Evolutionary conservation across 1,140 invertebrate species (phyloP).

Genomic region (Teleopsis dalmanni): DNA sequence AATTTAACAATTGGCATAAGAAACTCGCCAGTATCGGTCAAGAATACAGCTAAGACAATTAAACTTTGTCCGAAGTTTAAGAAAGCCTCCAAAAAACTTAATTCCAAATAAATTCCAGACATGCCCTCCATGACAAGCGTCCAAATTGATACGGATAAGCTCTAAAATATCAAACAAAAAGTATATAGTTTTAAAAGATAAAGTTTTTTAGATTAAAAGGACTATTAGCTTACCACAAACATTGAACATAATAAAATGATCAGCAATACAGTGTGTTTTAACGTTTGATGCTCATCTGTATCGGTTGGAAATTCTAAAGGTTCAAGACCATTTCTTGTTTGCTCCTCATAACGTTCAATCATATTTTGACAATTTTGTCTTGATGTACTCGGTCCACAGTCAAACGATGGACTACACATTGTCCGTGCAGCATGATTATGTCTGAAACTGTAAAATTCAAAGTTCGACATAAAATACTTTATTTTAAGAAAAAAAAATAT

Average conservation of each 20-base stretch:
- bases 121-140: conserved; percentile 76
- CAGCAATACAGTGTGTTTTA: conserved; percentile 76
- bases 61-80: conserved; percentile 83
- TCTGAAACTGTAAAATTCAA: conserved; percentile 15
- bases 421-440: no score
- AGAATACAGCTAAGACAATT: conserved; percentile 79
- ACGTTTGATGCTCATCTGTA: conserved; percentile 59
- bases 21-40: conserved; percentile 67
- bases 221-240: conserved; percentile 69
- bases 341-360: conserved; percentile 49
- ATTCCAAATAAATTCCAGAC: conserved; percentile 82
- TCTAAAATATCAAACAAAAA: conserved; percentile 47
- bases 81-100: conserved; percentile 83
- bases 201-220: background rate
- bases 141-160: conserved; percentile 78
- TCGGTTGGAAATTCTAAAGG: conserved; percentile 51
- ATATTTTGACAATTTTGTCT: conserved; percentile 49
- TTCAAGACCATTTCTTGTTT: conserved; percentile 46
- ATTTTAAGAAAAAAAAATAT: no score
- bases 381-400: conserved; percentile 44
- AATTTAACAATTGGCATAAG: conserved; percentile 57
- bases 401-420: conserved; percentile 47
- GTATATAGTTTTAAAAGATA: background rate
- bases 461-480: no score
- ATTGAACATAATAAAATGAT: conserved; percentile 74